phyloP scores from a whole-genome alignment of 2,797 vertebrate genomes.

The Odontamblyopus lacepedii region DNA sequence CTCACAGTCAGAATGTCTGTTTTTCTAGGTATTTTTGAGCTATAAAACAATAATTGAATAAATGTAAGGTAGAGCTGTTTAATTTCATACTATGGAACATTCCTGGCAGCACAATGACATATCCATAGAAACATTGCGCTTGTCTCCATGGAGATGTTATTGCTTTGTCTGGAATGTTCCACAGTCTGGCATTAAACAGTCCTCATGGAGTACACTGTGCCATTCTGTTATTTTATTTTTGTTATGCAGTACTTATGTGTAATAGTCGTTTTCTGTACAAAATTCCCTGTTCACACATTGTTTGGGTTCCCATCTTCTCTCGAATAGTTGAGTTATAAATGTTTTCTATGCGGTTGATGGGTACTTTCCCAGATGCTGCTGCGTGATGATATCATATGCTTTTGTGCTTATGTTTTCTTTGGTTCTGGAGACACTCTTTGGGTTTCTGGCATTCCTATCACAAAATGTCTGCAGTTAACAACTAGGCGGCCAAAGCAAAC shows the following conservation, averaged over 20 bases:
- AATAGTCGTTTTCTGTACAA: neutral
- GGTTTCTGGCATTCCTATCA: conserved; percentile 66
- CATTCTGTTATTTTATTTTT: neutral
- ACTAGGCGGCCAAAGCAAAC: conserved; percentile 67
- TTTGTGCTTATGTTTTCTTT: conserved; percentile 70
- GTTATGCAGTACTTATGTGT: neutral
- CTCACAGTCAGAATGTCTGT: too few relatives aligned
- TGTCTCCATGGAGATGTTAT: too few relatives aligned
- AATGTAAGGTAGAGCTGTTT: too few relatives aligned
- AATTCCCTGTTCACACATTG: conserved; percentile 24
- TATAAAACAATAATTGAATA: too few relatives aligned
- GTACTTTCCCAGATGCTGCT: conserved; percentile 73
- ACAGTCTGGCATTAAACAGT: too few relatives aligned
- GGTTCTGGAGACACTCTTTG: conserved; percentile 60
- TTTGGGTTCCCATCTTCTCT: conserved; percentile 32
- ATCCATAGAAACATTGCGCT: too few relatives aligned
- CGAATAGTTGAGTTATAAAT: conserved; percentile 40
- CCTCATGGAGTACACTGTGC: too few relatives aligned
- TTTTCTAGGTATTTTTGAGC: too few relatives aligned
- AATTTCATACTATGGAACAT: too few relatives aligned
- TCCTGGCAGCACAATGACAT: too few relatives aligned
- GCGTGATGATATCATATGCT: conserved; percentile 73
- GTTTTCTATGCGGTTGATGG: conserved; percentile 38
- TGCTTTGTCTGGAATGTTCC: too few relatives aligned
- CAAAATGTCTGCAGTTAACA: conserved; percentile 62